Conservation (phyloP, 1,140 invertebrate genomes). For the Neuroterus valhalla region DNA sequence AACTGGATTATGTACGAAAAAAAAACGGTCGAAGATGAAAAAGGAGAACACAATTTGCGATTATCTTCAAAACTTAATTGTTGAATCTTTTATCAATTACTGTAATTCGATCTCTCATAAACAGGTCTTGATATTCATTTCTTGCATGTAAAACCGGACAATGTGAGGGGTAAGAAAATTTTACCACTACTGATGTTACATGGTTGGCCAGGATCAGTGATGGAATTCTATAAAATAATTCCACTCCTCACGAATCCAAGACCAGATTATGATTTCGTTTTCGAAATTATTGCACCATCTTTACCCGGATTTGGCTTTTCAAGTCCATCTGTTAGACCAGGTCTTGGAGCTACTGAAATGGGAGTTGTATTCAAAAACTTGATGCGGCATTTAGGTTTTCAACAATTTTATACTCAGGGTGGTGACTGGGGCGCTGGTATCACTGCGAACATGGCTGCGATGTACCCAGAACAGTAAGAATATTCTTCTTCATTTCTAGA, state of each 20-base stretch:
- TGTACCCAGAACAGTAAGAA: slow-evolving; percentile 80
- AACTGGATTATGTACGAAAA: no score
- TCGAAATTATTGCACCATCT: slow-evolving; percentile 87
- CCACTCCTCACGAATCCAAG: slow-evolving; percentile 80
- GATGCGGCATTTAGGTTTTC: slow-evolving; percentile 84
- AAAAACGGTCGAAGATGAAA: no score
- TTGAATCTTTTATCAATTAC: background rate
- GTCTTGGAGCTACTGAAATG: slow-evolving; percentile 79
- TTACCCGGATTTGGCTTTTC: slow-evolving; percentile 92
- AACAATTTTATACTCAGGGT: slow-evolving; percentile 87
- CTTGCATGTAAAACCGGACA: slow-evolving; percentile 79
- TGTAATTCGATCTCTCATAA: background rate
- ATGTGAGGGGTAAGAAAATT: slow-evolving; percentile 70
- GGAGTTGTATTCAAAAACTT: slow-evolving; percentile 86
- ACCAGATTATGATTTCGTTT: slow-evolving; percentile 79
- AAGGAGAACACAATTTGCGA: no score
- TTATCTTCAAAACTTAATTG: no score
- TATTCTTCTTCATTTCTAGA: no score
- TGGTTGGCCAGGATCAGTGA: slow-evolving; percentile 91
- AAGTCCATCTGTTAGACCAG: slow-evolving; percentile 79
- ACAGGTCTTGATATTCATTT: slow-evolving; percentile 86
- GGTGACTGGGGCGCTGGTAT: slow-evolving; percentile 88
- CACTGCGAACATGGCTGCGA: slow-evolving; percentile 76
- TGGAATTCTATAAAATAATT: slow-evolving; percentile 87
- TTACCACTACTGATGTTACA: slow-evolving; percentile 85